Evolutionary conservation across 2,113 vertebrate genomes (phyloP).

Genomic region (Pardalotus punctatus): DNA sequence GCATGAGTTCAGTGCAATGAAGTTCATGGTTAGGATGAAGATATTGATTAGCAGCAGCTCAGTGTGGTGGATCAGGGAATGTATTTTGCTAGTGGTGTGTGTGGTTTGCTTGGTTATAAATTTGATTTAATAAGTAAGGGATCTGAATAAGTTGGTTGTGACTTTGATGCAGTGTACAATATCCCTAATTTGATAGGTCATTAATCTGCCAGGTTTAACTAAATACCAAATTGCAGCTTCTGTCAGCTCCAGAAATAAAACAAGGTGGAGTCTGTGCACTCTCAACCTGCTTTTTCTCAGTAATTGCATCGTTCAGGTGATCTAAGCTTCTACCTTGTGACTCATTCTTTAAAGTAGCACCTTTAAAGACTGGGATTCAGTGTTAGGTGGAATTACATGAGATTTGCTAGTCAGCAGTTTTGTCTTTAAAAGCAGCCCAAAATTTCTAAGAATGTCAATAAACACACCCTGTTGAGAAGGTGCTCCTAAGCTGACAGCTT

Average conservation of each 20-base stretch:
- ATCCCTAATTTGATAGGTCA: constrained; percentile 7
- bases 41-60: not conserved
- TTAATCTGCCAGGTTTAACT: constrained; percentile 36
- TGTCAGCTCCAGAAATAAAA: not conserved
- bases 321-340: not conserved
- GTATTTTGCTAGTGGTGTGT: not conserved
- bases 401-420: not conserved
- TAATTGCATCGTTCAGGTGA: not conserved
- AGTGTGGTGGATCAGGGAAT: not conserved
- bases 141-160: constrained; percentile 13
- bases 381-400: not conserved
- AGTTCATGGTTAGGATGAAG: not conserved
- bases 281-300: not conserved
- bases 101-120: not conserved
- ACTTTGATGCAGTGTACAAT: constrained; percentile 32
- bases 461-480: not conserved
- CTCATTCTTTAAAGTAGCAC: not conserved
- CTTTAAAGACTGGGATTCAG: not conserved
- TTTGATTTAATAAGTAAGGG: not conserved
- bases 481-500: not conserved
- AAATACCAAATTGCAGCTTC: not conserved
- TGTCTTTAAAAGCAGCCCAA: not conserved
- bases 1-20: not conserved
- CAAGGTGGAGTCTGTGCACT: rapidly evolving
- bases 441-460: not conserved